A percentile compares a stretch with the other conserved stretches of the same genome.
Conservation (phyloP, 2,888 invertebrate genomes). For the Lysandra bellargus region DNA sequence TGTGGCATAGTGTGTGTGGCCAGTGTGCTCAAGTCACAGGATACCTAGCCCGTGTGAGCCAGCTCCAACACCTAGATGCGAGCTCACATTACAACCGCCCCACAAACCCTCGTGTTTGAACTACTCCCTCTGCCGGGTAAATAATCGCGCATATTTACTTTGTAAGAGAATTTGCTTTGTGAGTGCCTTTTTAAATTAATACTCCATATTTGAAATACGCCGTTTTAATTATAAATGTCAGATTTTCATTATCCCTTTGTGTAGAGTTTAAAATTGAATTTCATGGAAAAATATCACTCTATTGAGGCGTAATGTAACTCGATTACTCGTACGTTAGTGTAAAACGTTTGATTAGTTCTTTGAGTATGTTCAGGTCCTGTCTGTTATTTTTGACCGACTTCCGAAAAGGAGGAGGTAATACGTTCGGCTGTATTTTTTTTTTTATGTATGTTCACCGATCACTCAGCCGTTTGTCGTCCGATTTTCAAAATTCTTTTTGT, state of each 20-base stretch:
- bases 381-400: no score
- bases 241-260: neutral
- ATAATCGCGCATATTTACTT: conserved; percentile 16
- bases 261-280: conserved; percentile 1
- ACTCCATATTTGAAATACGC: conserved; percentile 1
- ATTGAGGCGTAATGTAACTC: neutral
- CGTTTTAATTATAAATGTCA: conserved; percentile 1
- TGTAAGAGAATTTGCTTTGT: conserved; percentile 24
- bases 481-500: no score
- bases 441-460: no score
- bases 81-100: neutral
- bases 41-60: neutral
- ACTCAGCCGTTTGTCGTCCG: no score
- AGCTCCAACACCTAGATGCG: neutral
- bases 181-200: conserved; percentile 24
- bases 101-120: neutral
- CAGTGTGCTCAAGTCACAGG: neutral
- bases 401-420: no score
- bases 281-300: neutral
- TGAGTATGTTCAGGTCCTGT: no score
- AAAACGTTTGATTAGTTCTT: neutral
- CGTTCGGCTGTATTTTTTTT: no score
- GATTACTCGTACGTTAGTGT: neutral
- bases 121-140: conserved; percentile 9
- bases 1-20: neutral